These are phyloP conservation scores for Rhopilema esculentum DNA, from an alignment of 30 jellyfish, hydroid and myxozoan genomes.

Conservation along the genomic window DNA sequence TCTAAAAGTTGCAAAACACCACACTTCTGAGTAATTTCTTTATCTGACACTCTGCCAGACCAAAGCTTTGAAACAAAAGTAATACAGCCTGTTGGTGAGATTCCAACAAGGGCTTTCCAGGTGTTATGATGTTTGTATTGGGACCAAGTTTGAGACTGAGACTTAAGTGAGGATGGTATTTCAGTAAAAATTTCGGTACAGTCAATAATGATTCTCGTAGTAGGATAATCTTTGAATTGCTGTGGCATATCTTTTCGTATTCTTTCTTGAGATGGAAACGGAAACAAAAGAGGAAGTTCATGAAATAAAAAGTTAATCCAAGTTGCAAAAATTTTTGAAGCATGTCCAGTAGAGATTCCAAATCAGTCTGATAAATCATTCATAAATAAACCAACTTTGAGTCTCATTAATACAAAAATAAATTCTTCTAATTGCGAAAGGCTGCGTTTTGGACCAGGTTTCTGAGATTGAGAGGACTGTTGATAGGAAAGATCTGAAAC, in stretches of 20 bases:
- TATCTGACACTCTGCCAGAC: slow-evolving; percentile 2
- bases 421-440: slow-evolving; percentile 16
- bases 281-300: slow-evolving; percentile 42
- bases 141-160: slow-evolving; percentile 57
- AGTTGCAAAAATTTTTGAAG: slow-evolving; percentile 12
- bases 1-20: slow-evolving; percentile 13
- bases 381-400: slow-evolving; percentile 8
- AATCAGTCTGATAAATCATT: neutral
- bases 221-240: slow-evolving; percentile 40
- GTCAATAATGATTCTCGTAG: slow-evolving; percentile 28
- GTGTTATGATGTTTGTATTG: slow-evolving; percentile 35
- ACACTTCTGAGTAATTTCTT: neutral
- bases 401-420: neutral
- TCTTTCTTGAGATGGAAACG: slow-evolving; percentile 28
- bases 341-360: slow-evolving; percentile 1
- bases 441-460: slow-evolving; percentile 14
- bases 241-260: slow-evolving; percentile 28
- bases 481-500: slow-evolving; percentile 8
- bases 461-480: neutral
- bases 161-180: slow-evolving; percentile 38
- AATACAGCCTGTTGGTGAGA: slow-evolving; percentile 16
- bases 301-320: slow-evolving; percentile 30
- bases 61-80: neutral
- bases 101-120: slow-evolving; percentile 47
- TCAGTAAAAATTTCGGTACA: slow-evolving; percentile 23